Evolutionary conservation across 2,888 invertebrate genomes (phyloP).

Genomic region (Rhorus exstirpatorius): DNA sequence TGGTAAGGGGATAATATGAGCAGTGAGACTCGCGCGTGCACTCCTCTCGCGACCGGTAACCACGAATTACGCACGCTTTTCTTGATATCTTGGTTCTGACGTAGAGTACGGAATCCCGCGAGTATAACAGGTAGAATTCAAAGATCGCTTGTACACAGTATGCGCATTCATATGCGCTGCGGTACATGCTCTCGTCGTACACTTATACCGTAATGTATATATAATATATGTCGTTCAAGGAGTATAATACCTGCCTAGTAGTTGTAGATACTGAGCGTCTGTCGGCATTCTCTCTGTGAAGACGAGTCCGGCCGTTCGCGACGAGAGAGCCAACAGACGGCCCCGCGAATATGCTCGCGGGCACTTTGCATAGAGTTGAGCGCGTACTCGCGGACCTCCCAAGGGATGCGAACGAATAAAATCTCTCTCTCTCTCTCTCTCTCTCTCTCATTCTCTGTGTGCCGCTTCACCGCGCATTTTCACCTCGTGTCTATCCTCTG

Average conservation of each 20-base stretch:
- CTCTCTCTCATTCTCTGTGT: conserved; percentile 59
- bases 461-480: conserved; percentile 4
- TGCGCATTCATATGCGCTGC: conserved; percentile 19
- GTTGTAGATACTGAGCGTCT: conserved; percentile 57
- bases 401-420: conserved; percentile 75
- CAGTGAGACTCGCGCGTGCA: conserved; percentile 48
- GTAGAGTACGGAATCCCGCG: conserved; percentile 43
- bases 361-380: conserved; percentile 82
- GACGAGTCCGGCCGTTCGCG: conserved; percentile 66
- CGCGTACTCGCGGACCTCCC: conserved; percentile 79
- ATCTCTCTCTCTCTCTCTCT: conserved; percentile 67
- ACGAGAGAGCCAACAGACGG: conserved; percentile 61
- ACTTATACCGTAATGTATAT: conserved; percentile 5
- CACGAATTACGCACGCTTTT: conserved; percentile 77
- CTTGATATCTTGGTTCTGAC: conserved; percentile 77
- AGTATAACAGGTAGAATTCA: conserved; percentile 24
- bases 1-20: conserved; percentile 67
- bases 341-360: conserved; percentile 70
- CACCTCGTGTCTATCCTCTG: conserved; percentile 14
- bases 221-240: conserved; percentile 15
- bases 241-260: conserved; percentile 18
- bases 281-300: conserved; percentile 68
- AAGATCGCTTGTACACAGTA: conserved; percentile 31
- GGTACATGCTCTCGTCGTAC: conserved; percentile 12
- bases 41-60: conserved; percentile 63